phyloP scores from a whole-genome alignment of 2,797 vertebrate genomes.

The Vultur gryphus region DNA sequence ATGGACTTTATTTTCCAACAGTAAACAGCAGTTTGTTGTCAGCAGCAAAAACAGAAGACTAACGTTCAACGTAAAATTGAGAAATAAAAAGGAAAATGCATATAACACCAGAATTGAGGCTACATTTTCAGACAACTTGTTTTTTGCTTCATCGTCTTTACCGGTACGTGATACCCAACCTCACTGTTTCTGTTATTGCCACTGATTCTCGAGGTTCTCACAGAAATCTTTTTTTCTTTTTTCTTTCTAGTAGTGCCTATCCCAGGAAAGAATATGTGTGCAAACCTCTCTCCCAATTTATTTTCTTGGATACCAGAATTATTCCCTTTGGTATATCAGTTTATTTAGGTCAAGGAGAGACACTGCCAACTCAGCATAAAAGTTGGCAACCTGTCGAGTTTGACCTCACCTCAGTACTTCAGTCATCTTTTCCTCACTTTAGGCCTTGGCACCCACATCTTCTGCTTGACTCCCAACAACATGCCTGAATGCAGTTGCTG shows the following conservation, averaged over 20 bases:
- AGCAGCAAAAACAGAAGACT: slow-evolving; percentile 80
- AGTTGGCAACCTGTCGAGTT: background rate
- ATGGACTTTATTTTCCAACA: slow-evolving; percentile 63
- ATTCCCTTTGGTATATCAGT: background rate
- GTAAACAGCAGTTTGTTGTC: slow-evolving; percentile 78
- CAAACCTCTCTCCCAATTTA: background rate
- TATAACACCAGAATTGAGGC: slow-evolving; percentile 83
- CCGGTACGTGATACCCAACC: slow-evolving; percentile 71
- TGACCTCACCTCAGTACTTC: background rate
- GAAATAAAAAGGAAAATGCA: slow-evolving; percentile 86
- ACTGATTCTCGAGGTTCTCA: background rate
- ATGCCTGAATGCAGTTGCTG: background rate
- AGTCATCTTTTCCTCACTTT: slow-evolving; percentile 42
- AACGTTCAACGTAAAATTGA: slow-evolving; percentile 78
- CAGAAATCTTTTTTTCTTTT: background rate
- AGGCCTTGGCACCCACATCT: background rate
- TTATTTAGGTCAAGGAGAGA: slow-evolving; percentile 32
- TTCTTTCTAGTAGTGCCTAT: background rate
- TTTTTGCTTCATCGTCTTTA: slow-evolving; percentile 82
- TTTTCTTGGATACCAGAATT: slow-evolving; percentile 17
- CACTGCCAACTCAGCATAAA: background rate
- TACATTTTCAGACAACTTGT: slow-evolving; percentile 83
- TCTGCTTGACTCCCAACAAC: background rate
- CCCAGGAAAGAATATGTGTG: background rate
- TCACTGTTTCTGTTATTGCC: background rate